Evolutionary conservation across 1,140 invertebrate species (phyloP).

Genomic region (Euwallacea fornicatus): DNA sequence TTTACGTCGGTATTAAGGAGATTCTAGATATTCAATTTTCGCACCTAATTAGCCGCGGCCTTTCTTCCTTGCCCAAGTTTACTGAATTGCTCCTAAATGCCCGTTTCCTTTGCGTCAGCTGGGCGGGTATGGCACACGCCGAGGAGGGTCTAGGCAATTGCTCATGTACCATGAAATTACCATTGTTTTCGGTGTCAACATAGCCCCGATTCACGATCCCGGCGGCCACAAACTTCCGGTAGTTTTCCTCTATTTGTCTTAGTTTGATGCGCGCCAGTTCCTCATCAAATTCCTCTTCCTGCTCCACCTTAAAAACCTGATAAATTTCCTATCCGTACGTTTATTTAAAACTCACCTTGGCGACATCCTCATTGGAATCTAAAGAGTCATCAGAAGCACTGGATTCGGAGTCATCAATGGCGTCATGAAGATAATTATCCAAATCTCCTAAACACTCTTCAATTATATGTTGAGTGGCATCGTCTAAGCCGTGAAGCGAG

Average conservation of each 20-base stretch:
- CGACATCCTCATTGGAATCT: not conserved
- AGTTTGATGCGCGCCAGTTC: slow-evolving; percentile 38
- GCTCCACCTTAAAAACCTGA: not conserved
- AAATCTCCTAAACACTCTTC: slow-evolving; percentile 51
- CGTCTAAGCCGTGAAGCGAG: not conserved
- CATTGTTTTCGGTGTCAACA: slow-evolving; percentile 39
- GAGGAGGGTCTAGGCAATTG: slow-evolving; percentile 37
- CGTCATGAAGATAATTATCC: slow-evolving; percentile 47
- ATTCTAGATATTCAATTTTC: not conserved
- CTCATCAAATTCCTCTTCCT: slow-evolving; percentile 29
- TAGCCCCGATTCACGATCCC: slow-evolving; percentile 43
- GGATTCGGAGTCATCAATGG: slow-evolving; percentile 26
- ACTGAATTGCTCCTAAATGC: slow-evolving; percentile 38
- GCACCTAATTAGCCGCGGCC: slow-evolving; percentile 32
- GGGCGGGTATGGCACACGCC: slow-evolving; percentile 34
- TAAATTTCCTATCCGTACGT: not conserved
- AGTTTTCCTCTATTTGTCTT: slow-evolving; percentile 45
- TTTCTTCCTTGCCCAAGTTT: slow-evolving; percentile 29
- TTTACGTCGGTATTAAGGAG: not conserved
- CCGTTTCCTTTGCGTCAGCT: slow-evolving; percentile 28
- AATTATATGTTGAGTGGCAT: slow-evolving; percentile 38
- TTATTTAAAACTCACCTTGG: not conserved
- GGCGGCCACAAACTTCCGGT: slow-evolving; percentile 40
- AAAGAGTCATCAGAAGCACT: slow-evolving; percentile 23
- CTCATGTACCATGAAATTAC: slow-evolving; percentile 20